Base-by-base conservation (phyloP, 2,113 vertebrate genomes). In the Antigone vipio region DNA sequence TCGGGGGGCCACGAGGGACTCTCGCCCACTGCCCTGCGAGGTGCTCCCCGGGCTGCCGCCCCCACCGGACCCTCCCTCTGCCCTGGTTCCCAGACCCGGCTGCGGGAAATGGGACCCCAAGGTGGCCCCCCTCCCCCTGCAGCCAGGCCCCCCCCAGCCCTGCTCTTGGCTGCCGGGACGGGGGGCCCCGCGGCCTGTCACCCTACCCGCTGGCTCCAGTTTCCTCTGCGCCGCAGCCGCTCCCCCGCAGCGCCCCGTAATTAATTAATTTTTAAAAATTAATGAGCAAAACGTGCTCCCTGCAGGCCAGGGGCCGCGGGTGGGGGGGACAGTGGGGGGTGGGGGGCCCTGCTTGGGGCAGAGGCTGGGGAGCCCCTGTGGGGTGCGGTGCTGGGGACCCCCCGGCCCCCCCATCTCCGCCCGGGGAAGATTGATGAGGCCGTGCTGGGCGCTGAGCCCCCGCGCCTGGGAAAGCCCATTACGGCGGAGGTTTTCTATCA, bases 401-500 rank as follows among this genome's bases (percentile, higher is more conserved):
- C 64, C 21, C 38, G 16, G 16, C 42, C 55, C 74, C 76, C 62
- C 44, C 30, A 50, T n/a, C 49, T 38, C 53, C n/a, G 29, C 64
- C 30, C 29, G 38, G 71, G 68, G 80, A 92, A 96, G 95, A 96
- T 96, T 96, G 93, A 96, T 92, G 93, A 91, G 77, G 45, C 66
- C 45, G 67, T 50, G 85, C 72, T 34, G 79, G 50, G 69, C 94
- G 38, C 38, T 38, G 38, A 38, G 38, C 38, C 38, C 93, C 74
- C 81, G 85, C n/a, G 88, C 93, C 92, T 90, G 84, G 95, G 81
- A 88, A 93, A 94, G 95, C 83, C 94, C 91, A 92, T 94, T 93
- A 91, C 63, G 52, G 90, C 68, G 63, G 71, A 86, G 95, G 97
- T 96, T 95, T 85, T 98, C 97, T 97, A 97, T 98, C 98, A 98